Conservation (phyloP, 2,888 invertebrate species). For the Chalcis sispes region DNA sequence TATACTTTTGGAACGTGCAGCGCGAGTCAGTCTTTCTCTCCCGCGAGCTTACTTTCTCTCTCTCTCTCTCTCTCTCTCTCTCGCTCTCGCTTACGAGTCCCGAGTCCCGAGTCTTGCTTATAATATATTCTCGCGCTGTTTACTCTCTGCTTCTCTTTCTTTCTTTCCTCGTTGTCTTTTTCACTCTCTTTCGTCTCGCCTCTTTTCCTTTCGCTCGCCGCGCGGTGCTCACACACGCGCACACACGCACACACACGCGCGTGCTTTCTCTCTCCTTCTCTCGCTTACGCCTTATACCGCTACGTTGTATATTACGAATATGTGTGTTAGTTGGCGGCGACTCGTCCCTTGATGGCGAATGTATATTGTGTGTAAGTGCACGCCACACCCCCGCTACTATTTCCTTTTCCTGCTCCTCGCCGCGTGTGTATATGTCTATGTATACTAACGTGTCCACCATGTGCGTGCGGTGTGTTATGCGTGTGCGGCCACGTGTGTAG, state of each 20-base stretch:
- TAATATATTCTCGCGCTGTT: neutral
- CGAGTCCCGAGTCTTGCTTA: neutral
- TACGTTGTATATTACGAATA: too few species aligned
- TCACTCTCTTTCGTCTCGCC: neutral
- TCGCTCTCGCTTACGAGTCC: constrained; percentile 10
- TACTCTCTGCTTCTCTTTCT: neutral
- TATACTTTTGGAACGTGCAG: too few species aligned
- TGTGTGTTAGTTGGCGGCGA: too few species aligned
- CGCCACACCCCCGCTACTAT: too few species aligned
- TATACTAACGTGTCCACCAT: too few species aligned
- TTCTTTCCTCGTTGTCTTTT: constrained; percentile 4
- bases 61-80: constrained; percentile 42
- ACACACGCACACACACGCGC: neutral
- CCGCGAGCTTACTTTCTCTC: constrained; percentile 10
- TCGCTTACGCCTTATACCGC: too few species aligned
- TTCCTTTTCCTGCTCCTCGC: too few species aligned
- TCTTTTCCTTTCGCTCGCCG: neutral
- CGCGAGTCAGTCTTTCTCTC: too few species aligned
- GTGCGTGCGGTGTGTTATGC: neutral
- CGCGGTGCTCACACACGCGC: neutral
- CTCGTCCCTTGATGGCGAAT: too few species aligned
- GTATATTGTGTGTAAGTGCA: too few species aligned
- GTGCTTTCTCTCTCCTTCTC: neutral
- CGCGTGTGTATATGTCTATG: neutral
- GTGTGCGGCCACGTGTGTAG: constrained; percentile 9